phyloP scores from a whole-genome alignment of 2,888 invertebrate species.

The Papilio gigon region DNA sequence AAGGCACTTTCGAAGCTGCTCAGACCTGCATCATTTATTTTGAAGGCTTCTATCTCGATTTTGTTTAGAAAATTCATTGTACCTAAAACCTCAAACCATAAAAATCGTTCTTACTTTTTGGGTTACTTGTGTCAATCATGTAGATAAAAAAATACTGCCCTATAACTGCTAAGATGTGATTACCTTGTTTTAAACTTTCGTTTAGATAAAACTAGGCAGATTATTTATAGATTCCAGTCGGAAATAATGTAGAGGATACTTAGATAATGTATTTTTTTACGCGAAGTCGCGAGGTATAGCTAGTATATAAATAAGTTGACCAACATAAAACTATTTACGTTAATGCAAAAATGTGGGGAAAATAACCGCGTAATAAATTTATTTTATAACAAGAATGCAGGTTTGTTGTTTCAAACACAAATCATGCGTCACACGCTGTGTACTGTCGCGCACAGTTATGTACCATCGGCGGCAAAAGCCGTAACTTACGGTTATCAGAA shows the following conservation, averaged over 20 bases:
- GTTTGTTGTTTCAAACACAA: constrained; percentile 9
- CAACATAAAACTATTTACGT: not conserved
- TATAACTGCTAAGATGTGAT: too few species aligned
- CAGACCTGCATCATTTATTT: not conserved
- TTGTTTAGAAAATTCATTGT: not conserved
- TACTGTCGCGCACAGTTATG: not conserved
- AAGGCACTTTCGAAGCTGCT: not conserved
- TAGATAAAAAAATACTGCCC: too few species aligned
- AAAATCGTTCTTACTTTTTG: too few species aligned
- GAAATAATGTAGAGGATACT: too few species aligned
- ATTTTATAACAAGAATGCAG: constrained; percentile 12
- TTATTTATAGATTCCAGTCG: too few species aligned
- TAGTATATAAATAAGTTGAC: too few species aligned
- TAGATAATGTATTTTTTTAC: too few species aligned
- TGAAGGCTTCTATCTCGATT: not conserved
- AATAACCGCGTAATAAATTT: not conserved
- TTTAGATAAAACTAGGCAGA: too few species aligned
- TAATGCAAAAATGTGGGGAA: not conserved
- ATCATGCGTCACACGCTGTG: constrained; percentile 8
- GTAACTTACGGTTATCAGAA: constrained; percentile 18
- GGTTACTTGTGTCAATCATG: too few species aligned
- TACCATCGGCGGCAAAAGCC: constrained; percentile 10
- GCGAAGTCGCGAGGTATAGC: too few species aligned
- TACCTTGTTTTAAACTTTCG: too few species aligned
- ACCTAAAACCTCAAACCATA: too few species aligned